Conservation (phyloP, 2,888 invertebrate species). For the Hedya salicella region DNA sequence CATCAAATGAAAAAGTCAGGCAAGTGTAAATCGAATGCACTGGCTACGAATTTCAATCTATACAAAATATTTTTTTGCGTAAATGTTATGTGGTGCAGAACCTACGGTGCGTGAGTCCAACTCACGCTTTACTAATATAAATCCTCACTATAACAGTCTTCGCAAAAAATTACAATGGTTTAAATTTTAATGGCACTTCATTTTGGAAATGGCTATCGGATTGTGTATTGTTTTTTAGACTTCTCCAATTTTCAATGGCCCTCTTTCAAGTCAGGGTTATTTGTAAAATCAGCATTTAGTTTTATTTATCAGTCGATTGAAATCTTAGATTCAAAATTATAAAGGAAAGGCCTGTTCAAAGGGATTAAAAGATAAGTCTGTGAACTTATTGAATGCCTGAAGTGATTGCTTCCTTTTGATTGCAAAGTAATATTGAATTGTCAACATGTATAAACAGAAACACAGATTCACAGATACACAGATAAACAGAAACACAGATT, state of each 20-base stretch:
- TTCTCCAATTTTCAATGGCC: constrained; percentile 18
- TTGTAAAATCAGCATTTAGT: constrained; percentile 31
- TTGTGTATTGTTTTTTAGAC: constrained; percentile 34
- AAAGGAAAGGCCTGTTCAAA: constrained; percentile 18
- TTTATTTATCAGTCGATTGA: constrained; percentile 18
- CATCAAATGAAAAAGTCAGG: too few species aligned
- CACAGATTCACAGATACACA: too few species aligned
- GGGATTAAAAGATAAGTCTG: constrained; percentile 1
- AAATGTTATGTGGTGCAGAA: too few species aligned
- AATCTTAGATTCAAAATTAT: constrained; percentile 15
- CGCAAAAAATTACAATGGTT: background rate
- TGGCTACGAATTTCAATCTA: too few species aligned
- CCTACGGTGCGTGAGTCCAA: too few species aligned
- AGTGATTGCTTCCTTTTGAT: constrained; percentile 11
- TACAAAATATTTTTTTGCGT: too few species aligned
- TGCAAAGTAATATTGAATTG: background rate
- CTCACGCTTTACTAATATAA: too few species aligned
- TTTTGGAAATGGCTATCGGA: constrained; percentile 27
- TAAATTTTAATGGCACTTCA: background rate
- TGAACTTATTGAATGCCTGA: constrained; percentile 10
- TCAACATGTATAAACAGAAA: too few species aligned
- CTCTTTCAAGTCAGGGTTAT: constrained; percentile 1
- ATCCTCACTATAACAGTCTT: background rate
- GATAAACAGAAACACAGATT: too few species aligned
- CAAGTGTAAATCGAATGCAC: too few species aligned